Percentiles rank a stretch among this genome's conserved stretches.
Conservation (phyloP, 2,888 invertebrate species). For the Eupithecia dodoneata region DNA sequence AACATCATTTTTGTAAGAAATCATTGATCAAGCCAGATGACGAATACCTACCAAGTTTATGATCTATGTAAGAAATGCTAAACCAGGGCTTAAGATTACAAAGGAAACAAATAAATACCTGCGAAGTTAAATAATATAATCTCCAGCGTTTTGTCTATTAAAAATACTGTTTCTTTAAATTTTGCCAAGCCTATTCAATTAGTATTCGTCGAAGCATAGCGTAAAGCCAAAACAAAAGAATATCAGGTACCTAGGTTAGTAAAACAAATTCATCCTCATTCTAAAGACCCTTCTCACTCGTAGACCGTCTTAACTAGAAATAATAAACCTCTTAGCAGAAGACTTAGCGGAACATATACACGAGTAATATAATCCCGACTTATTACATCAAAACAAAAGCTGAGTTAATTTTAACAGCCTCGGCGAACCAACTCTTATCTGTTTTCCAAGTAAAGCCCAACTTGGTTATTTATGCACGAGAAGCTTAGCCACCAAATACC, state of each 20-base stretch:
- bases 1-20: too few relatives aligned
- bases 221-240: neutral
- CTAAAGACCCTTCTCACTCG: neutral
- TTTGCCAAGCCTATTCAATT: neutral
- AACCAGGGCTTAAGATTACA: neutral
- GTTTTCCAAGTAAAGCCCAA: slow-evolving; percentile 4
- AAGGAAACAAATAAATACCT: neutral
- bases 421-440: neutral
- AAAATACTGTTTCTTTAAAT: neutral
- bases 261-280: neutral
- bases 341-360: neutral
- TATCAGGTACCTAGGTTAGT: neutral
- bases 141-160: neutral
- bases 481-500: neutral
- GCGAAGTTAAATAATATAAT: neutral
- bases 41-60: too few relatives aligned
- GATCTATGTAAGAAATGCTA: neutral
- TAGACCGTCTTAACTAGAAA: neutral
- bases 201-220: neutral
- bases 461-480: neutral
- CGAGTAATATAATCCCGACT: neutral
- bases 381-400: neutral
- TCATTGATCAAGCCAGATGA: too few relatives aligned
- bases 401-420: neutral
- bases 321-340: neutral